Evolutionary conservation across 2,113 vertebrate species (phyloP).

Genomic region (Spea bombifrons): DNA sequence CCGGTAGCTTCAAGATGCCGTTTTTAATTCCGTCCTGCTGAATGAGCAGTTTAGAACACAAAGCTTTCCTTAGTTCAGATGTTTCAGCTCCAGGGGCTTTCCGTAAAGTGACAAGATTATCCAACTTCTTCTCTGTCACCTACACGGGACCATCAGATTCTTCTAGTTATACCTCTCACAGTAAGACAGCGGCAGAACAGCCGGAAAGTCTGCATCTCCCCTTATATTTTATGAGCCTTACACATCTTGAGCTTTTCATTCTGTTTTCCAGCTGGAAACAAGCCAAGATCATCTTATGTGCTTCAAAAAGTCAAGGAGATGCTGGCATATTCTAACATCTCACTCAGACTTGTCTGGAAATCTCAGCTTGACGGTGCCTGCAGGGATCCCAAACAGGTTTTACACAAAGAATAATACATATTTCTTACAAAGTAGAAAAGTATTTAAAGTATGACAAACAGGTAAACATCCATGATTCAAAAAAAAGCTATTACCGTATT

Average conservation of each 20-base stretch:
- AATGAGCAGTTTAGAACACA: slow-evolving; percentile 65
- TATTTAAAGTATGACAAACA: too few species aligned
- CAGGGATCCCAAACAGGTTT: not conserved
- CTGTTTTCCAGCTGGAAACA: slow-evolving; percentile 16
- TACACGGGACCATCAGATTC: not conserved
- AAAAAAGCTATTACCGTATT: too few species aligned
- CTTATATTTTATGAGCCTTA: slow-evolving; percentile 5
- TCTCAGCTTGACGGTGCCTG: not conserved
- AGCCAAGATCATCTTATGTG: slow-evolving; percentile 18
- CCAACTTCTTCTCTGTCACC: slow-evolving; percentile 40
- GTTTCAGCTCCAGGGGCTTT: slow-evolving; percentile 56
- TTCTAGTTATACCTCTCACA: not conserved
- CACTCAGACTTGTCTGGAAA: not conserved
- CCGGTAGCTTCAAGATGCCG: slow-evolving; percentile 69
- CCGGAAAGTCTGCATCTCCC: not conserved
- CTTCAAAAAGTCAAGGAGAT: not conserved
- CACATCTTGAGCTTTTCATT: slow-evolving; percentile 18
- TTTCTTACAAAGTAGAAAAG: not conserved
- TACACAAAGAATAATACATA: not conserved
- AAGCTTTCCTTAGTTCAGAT: slow-evolving; percentile 50
- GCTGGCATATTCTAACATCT: slow-evolving; percentile 4
- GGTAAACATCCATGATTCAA: too few species aligned
- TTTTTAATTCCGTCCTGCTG: slow-evolving; percentile 65
- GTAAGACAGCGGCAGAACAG: slow-evolving; percentile 14
- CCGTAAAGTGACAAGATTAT: slow-evolving; percentile 51